Evolutionary conservation across 2,888 invertebrate species (phyloP).

Genomic region (Pristionchus maxplancki): DNA sequence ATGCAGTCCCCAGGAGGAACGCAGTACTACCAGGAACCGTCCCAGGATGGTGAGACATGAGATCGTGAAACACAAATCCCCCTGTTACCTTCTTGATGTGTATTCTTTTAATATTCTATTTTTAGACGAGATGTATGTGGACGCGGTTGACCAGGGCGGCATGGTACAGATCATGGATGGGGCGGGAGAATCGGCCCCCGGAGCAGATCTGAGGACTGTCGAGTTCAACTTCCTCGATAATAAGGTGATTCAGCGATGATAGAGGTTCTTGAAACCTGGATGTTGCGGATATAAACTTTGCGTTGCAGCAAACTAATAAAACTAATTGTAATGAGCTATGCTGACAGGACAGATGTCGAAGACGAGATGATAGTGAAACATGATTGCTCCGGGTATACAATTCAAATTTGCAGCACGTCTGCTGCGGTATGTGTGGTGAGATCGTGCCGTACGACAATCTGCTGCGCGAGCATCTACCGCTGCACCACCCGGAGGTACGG

Average conservation of each 20-base stretch:
- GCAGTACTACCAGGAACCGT: conserved; percentile 32
- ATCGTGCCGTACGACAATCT: conserved; percentile 73
- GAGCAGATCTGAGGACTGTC: conserved; percentile 54
- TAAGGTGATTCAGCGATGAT: conserved; percentile 10
- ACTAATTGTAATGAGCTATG: too few relatives aligned
- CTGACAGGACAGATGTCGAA: too few relatives aligned
- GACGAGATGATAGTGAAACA: too few relatives aligned
- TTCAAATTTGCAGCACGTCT: conserved; percentile 61
- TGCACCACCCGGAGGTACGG: conserved; percentile 71
- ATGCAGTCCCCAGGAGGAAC: conserved; percentile 56
- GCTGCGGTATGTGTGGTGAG: conserved; percentile 76
- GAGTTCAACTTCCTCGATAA: conserved; percentile 72
- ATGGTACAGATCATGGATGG: conserved; percentile 23
- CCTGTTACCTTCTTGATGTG: not conserved
- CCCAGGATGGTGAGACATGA: not conserved
- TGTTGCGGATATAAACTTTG: too few relatives aligned
- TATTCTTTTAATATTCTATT: not conserved
- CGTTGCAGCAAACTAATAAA: too few relatives aligned
- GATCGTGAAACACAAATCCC: too few relatives aligned
- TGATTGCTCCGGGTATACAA: too few relatives aligned
- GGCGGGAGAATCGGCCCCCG: not conserved
- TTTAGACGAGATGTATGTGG: conserved; percentile 47
- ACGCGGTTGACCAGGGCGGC: not conserved
- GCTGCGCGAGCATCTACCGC: conserved; percentile 71
- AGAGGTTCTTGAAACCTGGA: not conserved